A percentile compares a stretch with the other conserved stretches of the same genome.
phyloP scores from a whole-genome alignment of 2,113 vertebrate genomes.

The Sinocyclocheilus anophthalmus region DNA sequence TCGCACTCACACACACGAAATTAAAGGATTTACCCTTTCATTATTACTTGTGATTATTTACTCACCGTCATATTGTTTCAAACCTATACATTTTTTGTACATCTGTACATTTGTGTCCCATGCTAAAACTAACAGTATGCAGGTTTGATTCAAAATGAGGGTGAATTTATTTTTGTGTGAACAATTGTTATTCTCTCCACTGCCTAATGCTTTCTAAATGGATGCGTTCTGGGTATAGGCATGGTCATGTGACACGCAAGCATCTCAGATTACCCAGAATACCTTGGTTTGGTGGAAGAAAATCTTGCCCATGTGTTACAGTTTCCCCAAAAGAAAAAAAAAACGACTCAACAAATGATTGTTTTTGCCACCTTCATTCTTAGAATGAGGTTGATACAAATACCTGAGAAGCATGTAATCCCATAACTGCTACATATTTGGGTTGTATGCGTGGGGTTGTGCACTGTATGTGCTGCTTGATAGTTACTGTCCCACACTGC shows the following conservation, averaged over 20 bases:
- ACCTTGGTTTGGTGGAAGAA: conserved; percentile 1
- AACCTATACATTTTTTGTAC: background rate
- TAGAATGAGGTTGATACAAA: conserved; percentile 9
- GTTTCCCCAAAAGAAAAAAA: background rate
- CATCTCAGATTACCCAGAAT: conserved; percentile 15
- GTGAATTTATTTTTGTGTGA: background rate
- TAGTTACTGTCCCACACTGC: background rate
- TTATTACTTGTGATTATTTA: conserved; percentile 1
- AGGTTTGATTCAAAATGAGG: background rate
- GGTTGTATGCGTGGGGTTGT: too few species aligned
- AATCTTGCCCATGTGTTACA: background rate
- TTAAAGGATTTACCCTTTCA: conserved; percentile 8
- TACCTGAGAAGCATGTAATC: background rate
- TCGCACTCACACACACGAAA: background rate
- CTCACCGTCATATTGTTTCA: background rate
- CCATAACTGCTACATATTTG: background rate
- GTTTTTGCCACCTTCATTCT: conserved; percentile 18
- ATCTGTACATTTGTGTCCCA: background rate
- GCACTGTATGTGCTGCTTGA: conserved; percentile 3
- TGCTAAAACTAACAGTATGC: background rate
- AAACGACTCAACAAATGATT: conserved; percentile 47
- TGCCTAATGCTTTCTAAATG: background rate
- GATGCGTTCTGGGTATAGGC: conserved; percentile 6
- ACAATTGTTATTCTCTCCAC: background rate
- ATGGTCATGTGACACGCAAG: background rate